Base-by-base conservation (phyloP, 1,140 invertebrate genomes). In the Caenorhabditis inopinata region DNA sequence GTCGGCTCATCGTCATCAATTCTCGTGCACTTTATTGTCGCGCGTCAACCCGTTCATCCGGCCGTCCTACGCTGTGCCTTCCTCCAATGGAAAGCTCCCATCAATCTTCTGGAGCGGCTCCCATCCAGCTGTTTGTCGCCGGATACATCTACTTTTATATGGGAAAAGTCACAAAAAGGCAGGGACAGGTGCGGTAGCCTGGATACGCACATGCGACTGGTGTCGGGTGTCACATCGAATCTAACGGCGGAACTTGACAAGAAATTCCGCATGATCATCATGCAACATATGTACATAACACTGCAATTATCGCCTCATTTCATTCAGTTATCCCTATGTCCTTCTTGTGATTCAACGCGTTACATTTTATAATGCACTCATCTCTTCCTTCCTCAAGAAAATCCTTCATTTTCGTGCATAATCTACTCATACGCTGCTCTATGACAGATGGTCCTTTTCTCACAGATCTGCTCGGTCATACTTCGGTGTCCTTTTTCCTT, bases 61-160 rank as follows among this genome's bases (percentile, higher is more conserved):
- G 5, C 21, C 16, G 4, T 35, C 27, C 38, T 25, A 12, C 73
- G 6, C 49, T 82, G 51, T 68, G 75, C 27, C 32, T 68, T 18
- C 25, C 21, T 83, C 81, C 51, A 48, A 48, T 35, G n/a, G 27
- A 16, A 25, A 32, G 45, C 74, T 29, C 49, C 74, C 51, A 74
- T 80, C 68, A 68, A 68, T 68, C 58, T 74, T 78, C 78, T 46
- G 58, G 58, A 68, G 58, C 51, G n/a, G 58, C 32, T 38, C 32
- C 32, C n/a, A 23, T 21, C 51, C 58, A 68, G 58, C 58, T 68
- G 58, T 68, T 68, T 68, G 58, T 68, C 58, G 16, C n/a, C 32
- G 11, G 25, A 32, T 32, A 23, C 58, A 42, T 68, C 25, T 11
- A 5, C n/a, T 4, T 1, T 23, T 9, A 51, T n/a, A 51, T 6